These are phyloP conservation scores for Myrmophylax atrothorax DNA, from an alignment of 2,113 vertebrate genomes.

Conservation along the genomic window DNA sequence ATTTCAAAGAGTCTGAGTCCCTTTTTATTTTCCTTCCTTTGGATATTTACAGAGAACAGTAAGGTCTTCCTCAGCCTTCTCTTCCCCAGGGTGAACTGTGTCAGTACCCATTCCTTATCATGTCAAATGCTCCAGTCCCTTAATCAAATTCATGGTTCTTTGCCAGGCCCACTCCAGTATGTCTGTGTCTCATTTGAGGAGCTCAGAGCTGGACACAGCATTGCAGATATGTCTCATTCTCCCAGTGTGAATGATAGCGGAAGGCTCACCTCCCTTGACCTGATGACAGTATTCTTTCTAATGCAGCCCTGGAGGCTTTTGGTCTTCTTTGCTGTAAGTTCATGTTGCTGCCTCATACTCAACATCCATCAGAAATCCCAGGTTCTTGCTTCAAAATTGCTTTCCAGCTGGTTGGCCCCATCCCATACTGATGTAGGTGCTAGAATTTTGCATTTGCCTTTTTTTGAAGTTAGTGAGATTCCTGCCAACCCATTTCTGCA, in stretches of 20 bases:
- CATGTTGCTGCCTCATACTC: not conserved
- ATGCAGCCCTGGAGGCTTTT: not conserved
- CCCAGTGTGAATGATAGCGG: not conserved
- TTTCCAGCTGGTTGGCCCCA: not conserved
- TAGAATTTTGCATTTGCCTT: not conserved
- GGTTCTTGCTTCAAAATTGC: not conserved
- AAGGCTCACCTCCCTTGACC: not conserved
- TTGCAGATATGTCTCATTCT: not conserved
- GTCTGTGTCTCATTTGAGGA: not conserved
- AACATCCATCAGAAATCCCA: not conserved
- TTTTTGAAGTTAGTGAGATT: not conserved
- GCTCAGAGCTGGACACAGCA: not conserved
- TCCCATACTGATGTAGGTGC: not conserved
- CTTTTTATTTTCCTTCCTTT: not conserved
- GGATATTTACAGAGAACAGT: not conserved
- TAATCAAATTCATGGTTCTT: not conserved
- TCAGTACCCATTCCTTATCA: not conserved
- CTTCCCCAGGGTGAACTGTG: not conserved
- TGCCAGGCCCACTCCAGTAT: not conserved
- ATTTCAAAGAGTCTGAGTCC: not conserved
- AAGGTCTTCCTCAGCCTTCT: not conserved
- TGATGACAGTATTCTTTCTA: not conserved
- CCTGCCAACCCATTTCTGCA: not conserved
- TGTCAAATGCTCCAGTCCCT: not conserved
- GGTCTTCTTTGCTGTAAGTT: not conserved